Evolutionary conservation across 2,113 vertebrate genomes (phyloP).

Genomic region (Periophthalmodon schlosseri): DNA sequence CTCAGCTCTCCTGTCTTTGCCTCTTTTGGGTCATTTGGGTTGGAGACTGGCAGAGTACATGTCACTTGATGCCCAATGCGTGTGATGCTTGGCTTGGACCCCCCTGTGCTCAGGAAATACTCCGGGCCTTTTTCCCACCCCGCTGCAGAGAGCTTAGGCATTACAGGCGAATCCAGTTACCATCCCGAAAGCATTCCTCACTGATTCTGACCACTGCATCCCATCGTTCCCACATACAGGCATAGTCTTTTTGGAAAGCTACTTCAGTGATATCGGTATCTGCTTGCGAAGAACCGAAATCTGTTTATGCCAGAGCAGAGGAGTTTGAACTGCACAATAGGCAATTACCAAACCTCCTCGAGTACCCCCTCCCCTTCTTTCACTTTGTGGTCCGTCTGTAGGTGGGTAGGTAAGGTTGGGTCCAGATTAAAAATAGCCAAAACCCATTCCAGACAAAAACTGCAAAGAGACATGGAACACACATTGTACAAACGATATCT

Average conservation of each 20-base stretch:
- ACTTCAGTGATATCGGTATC: constrained; percentile 58
- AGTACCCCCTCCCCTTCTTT: constrained; percentile 54
- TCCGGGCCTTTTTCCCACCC: constrained; percentile 78
- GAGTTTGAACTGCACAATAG: constrained; percentile 69
- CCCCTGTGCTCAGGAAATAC: constrained; percentile 78
- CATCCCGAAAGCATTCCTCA: constrained; percentile 71
- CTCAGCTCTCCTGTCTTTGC: constrained; percentile 39
- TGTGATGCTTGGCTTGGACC: constrained; percentile 80
- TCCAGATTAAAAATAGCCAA: constrained; percentile 76
- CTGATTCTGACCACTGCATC: constrained; percentile 71
- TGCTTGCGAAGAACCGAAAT: constrained; percentile 66
- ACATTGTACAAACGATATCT: constrained; percentile 71
- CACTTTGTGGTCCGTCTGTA: constrained; percentile 67
- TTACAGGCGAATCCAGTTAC: constrained; percentile 73
- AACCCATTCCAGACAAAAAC: constrained; percentile 64
- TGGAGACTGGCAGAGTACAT: constrained; percentile 61
- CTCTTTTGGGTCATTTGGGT: constrained; percentile 54
- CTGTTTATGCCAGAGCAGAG: constrained; percentile 72
- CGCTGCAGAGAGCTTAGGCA: constrained; percentile 65
- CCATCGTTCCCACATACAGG: constrained; percentile 70
- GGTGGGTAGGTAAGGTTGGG: constrained; percentile 66
- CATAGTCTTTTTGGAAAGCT: constrained; percentile 64
- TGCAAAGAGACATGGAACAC: constrained; percentile 64
- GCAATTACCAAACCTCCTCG: constrained; percentile 65
- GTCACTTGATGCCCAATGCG: constrained; percentile 73